A percentile compares a stretch with the other conserved stretches of the same genome.
These are phyloP conservation scores for Lasioglossum vierecki DNA, from an alignment of 2,888 invertebrate species.

Conservation along the genomic window DNA sequence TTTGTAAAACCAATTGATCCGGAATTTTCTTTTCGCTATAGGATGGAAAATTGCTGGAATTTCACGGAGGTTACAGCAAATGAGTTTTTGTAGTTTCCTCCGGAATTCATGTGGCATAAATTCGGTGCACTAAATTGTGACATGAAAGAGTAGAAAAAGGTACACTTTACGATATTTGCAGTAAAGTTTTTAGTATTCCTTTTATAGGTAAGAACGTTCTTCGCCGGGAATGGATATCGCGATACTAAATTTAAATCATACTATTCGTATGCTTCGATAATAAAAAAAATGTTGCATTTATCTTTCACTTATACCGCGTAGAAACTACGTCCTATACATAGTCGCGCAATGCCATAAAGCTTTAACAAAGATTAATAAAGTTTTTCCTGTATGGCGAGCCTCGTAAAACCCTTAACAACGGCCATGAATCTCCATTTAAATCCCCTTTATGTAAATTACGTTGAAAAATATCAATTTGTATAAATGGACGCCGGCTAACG, in stretches of 20 bases:
- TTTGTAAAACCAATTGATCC: background rate
- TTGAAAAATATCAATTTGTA: conserved; percentile 6
- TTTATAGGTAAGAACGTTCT: conserved; percentile 4
- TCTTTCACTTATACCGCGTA: background rate
- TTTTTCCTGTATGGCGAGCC: conserved; percentile 4
- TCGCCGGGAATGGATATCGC: background rate
- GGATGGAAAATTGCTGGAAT: background rate
- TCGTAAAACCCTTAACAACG: conserved; percentile 5
- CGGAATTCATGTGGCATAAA: background rate
- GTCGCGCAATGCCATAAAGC: background rate
- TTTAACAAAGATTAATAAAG: conserved; percentile 14
- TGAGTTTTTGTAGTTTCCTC: background rate
- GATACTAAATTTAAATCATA: background rate
- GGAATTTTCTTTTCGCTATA: background rate
- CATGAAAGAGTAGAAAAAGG: background rate
- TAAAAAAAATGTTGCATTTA: conserved; percentile 7
- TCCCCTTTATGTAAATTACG: conserved; percentile 2
- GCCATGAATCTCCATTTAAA: conserved; percentile 5
- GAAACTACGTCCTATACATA: background rate
- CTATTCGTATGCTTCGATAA: conserved; percentile 6
- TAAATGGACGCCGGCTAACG: background rate
- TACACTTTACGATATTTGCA: conserved; percentile 5
- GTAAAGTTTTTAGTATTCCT: conserved; percentile 16
- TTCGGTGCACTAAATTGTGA: background rate
- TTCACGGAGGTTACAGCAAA: background rate